Evolutionary conservation across 2,797 vertebrate genomes (phyloP), one percentile per base, ranked within the genome.

Genomic region (Dallia pectoralis): DNA sequence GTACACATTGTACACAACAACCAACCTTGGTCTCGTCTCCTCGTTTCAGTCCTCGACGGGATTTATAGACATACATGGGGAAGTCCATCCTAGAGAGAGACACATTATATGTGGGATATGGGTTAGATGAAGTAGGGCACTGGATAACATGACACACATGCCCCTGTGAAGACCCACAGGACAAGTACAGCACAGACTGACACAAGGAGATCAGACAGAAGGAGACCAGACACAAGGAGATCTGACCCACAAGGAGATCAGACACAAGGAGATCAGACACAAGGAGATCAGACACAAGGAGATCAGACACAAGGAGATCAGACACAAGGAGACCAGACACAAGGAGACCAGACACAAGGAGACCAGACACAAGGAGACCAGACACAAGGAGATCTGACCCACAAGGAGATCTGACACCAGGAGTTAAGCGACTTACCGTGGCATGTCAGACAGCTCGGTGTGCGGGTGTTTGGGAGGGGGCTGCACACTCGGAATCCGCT

Each of bases 41-140:
- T 77, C 96, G 93, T 85, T 98, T 99, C 78, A 97, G 87, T 44
- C 96, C 96, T 36, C 97, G 91, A 48, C 96, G 90, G 19, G 96
- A 93, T 86, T 99, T 99, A 89, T 97, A 99, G 29, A 97, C 95
- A 88, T 97, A 99, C 94, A 98, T 94, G 47, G 96, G 93, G 84
- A 96, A 98, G 89, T 98, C 96, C 95, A 98, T 93, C 91, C 97
- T 99, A 85, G 81, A 83, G 69, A 75, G 62, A 85, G 22, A 84
- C 19, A 77, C 69, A 19, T 79, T 49, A 48, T 12, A 16, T 68
- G 65, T 65, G 15, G 74, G n/a, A n/a, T 27, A 7, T 15, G 4
- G 30, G 15, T 19, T n/a, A 22, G 30, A 22, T 22, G 11, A 27
- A 25, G 1, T 29, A 48, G 66, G 15, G 61, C 61, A 63, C 61